Evolutionary conservation across 2,797 vertebrate genomes (phyloP), one percentile per base, ranked within the genome.

Genomic region (Ambastaia sidthimunki): DNA sequence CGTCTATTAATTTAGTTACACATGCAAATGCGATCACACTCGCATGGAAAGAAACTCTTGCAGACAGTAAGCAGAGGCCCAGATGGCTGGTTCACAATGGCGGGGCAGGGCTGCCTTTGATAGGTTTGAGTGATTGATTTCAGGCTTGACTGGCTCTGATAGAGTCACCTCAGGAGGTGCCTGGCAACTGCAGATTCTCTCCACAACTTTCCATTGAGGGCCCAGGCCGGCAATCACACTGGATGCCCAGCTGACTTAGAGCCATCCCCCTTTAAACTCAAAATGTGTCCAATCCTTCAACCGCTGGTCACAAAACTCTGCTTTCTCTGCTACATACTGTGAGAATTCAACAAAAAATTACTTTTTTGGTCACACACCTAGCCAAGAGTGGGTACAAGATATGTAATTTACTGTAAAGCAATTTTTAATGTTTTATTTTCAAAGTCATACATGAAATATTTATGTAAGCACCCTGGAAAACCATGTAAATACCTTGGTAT

Each of bases 121-220:
- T 94, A 93, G 92, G 90, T 93, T 92, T 94, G 93, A 94, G 93
- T 94, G 93, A 95, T 95, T 94, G 93, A 94, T 95, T 95, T 95
- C 91, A 94, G 92, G 94, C 93, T 93, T 92, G 92, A 94, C 93
- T 95, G 92, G 90, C 90, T 94, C 93, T 94, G 93, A 94, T 93
- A 93, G 93, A 93, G 92, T 94, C 93, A 93, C 93, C 92, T 93
- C 93, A 92, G 93, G 93, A 94, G 93, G 92, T 73, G 92, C 91
- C 89, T 93, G 92, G 92, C 91, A 94, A 93, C 90, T 88, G 77
- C 90, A 88, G 89, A 89, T 89, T 91, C 78, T 87, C 85, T 89
- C 88, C 90, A 89, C 89, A 92, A 92, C 91, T 91, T 92, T 90
- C 87, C 85, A 89, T 89, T 76, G 77, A 91, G 88, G 89, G 90